Base-by-base conservation (phyloP, 2,797 vertebrate genomes). In the Chloroceryle inda region DNA sequence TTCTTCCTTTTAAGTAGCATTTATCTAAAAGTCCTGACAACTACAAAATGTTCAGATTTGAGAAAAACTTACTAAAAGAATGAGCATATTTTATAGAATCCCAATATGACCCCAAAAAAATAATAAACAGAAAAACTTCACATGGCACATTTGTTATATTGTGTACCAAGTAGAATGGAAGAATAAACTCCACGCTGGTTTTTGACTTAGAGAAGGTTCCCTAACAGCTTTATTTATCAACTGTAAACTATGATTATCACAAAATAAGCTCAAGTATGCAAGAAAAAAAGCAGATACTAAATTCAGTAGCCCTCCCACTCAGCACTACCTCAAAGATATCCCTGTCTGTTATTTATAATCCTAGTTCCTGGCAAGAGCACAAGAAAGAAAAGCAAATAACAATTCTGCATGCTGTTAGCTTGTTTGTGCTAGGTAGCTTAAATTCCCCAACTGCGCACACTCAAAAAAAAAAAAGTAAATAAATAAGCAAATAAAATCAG, bases 251-350 rank as follows among this genome's bases (percentile, higher is more conserved):
- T 6, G 10, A 52, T 85, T 77, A 84, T 26, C 50, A 62, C 75
- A 77, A 86, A 91, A 77, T 58, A 79, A 82, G 29, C 26, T 40
- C 14, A 84, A 53, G 37, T 15, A 29, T 80, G 13, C 23, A 80
- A 72, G n/a, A 73, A 86, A 37, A 37, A 85, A 94, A 55, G 35
- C 14, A 94, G 26, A 86, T 56, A 66, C 22, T 79, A 91, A 85
- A 85, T 71, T 52, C 81, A 87, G 55, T 2, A 66, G 23, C 14
- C 22, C 24, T 82, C 50, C 71, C 47, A 73, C 37, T 59, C 38
- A 71, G 44, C 27, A 35, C 18, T 59, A 82, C 52, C 71, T 94
- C 87, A 63, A 89, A 76, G 26, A 77, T 35, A 82, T 3, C 19
- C 38, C 26, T 31, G 5, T 19, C 45, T 53, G 38, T 37, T 88